phyloP scores from a whole-genome alignment of 2,888 invertebrate genomes.

The Phortica okadai region DNA sequence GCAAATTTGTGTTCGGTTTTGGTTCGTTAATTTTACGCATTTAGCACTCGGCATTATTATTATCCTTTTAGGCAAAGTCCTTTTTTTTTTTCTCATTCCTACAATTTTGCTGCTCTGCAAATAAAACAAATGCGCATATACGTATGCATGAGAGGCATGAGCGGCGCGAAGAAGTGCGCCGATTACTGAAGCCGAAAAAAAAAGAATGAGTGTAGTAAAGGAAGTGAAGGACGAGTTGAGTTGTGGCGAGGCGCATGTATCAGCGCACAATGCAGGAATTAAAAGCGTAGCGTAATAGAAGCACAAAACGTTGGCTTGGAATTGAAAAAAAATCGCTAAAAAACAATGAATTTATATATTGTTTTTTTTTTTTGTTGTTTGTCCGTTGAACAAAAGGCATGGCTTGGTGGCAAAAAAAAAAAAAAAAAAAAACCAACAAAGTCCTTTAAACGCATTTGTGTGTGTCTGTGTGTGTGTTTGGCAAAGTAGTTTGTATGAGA shows the following conservation, averaged over 20 bases:
- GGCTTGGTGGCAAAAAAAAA: conserved; percentile 13
- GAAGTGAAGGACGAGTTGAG: neutral
- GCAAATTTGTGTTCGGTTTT: conserved; percentile 14
- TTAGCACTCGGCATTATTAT: conserved; percentile 27
- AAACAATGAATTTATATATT: conserved; percentile 55
- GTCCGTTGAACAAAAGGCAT: neutral
- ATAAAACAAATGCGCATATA: conserved; percentile 46
- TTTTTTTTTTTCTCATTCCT: neutral
- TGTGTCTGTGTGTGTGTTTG: conserved; percentile 30
- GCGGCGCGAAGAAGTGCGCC: conserved; percentile 65
- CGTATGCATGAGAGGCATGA: conserved; percentile 42
- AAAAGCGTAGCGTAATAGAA: conserved; percentile 34
- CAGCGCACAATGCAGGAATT: conserved; percentile 10
- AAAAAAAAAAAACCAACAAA: conserved; percentile 10
- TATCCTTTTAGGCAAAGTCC: neutral
- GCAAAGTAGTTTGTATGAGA: conserved; percentile 52
- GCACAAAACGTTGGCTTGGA: conserved; percentile 33
- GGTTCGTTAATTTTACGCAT: conserved; percentile 38
- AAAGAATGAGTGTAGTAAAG: neutral
- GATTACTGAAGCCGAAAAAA: conserved; percentile 57
- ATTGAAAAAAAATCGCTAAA: conserved; percentile 25
- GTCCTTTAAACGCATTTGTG: neutral
- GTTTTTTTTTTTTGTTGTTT: neutral
- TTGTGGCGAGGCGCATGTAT: neutral
- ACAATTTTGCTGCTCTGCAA: neutral